Evolutionary conservation across 2,888 invertebrate species (phyloP).

Genomic region (Norana najaformis): DNA sequence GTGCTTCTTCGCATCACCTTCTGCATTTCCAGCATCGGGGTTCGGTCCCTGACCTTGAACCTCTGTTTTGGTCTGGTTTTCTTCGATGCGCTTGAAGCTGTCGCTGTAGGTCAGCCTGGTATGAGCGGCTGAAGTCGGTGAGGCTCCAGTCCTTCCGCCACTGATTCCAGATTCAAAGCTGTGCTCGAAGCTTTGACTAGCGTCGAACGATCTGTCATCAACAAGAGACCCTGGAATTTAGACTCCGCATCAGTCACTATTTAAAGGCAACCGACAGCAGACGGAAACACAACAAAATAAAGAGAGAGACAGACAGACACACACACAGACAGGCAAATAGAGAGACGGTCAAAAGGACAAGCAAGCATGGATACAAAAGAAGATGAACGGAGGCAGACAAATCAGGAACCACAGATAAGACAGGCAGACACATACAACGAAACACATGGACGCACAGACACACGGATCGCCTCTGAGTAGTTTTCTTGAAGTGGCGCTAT

Average conservation of each 20-base stretch:
- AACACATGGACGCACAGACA: not conserved
- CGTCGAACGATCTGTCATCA: not conserved
- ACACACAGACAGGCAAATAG: not conserved
- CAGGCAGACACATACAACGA: no score
- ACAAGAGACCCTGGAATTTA: not conserved
- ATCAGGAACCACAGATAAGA: no score
- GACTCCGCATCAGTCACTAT: not conserved
- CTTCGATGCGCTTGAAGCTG: not conserved
- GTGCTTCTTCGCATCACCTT: not conserved
- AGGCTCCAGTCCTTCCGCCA: not conserved
- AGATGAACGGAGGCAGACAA: not conserved
- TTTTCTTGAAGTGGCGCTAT: no score
- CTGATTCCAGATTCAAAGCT: constrained; percentile 13
- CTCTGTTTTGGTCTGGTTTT: not conserved
- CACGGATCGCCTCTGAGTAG: no score
- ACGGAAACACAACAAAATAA: not conserved
- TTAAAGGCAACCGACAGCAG: not conserved
- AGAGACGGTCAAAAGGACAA: not conserved
- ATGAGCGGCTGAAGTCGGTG: not conserved
- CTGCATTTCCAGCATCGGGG: not conserved
- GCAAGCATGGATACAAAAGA: not conserved
- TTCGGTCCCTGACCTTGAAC: not conserved
- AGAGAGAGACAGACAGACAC: not conserved
- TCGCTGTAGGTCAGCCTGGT: not conserved
- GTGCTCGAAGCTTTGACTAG: not conserved